Percentiles rank a stretch among this genome's conserved stretches.
These are phyloP conservation scores for Macropodus opercularis DNA, from an alignment of 2,797 vertebrate genomes.

Conservation along the genomic window DNA sequence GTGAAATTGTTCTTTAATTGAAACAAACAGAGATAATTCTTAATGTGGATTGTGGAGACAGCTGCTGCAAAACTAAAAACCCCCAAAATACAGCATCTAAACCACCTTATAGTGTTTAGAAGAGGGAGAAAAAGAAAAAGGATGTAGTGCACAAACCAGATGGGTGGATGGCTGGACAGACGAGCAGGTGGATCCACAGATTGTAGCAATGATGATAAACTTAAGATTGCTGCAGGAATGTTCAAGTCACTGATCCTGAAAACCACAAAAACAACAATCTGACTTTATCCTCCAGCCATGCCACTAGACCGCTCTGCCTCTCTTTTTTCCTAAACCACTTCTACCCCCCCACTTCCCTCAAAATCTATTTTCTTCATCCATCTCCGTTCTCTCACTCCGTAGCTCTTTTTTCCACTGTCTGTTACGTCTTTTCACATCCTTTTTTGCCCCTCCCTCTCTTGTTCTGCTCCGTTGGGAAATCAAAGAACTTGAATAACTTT, in stretches of 20 bases:
- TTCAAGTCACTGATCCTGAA: slow-evolving; percentile 60
- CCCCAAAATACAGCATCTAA: slow-evolving; percentile 6
- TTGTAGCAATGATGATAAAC: slow-evolving; percentile 29
- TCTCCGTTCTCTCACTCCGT: slow-evolving; percentile 17
- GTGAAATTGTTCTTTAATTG: background rate
- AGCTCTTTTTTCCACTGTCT: background rate
- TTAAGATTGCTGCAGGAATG: slow-evolving; percentile 31
- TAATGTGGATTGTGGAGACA: slow-evolving; percentile 18
- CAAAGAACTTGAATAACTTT: slow-evolving; percentile 63
- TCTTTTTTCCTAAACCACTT: slow-evolving; percentile 19
- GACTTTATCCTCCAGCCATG: slow-evolving; percentile 47
- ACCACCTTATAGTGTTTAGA: slow-evolving; percentile 18
- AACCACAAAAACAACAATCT: slow-evolving; percentile 56
- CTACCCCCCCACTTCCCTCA: slow-evolving; percentile 9
- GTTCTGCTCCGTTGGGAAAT: slow-evolving; percentile 55
- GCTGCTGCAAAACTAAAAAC: slow-evolving; percentile 36
- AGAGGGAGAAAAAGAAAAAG: slow-evolving; percentile 1
- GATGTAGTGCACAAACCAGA: background rate
- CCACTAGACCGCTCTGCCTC: slow-evolving; percentile 6
- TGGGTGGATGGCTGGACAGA: slow-evolving; percentile 6
- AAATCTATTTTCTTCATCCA: slow-evolving; percentile 46
- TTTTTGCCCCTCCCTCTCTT: background rate
- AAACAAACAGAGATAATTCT: background rate
- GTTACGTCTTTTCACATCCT: slow-evolving; percentile 4
- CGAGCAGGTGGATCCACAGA: slow-evolving; percentile 17